phyloP scores from a whole-genome alignment of 2,113 vertebrate species.

The Psittacula cyanocephala region DNA sequence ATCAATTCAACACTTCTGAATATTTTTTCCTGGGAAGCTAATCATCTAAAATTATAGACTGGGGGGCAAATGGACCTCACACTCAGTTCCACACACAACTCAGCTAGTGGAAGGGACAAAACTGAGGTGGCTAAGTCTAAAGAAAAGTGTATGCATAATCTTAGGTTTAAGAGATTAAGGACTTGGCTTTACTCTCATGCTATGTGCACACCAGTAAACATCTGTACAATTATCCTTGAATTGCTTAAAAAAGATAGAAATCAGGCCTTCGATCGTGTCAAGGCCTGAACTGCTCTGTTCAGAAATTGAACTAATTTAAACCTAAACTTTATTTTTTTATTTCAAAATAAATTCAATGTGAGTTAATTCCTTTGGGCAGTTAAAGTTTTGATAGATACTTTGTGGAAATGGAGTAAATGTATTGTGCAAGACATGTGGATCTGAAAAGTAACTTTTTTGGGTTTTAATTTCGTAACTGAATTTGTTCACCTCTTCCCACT shows the following conservation, averaged over 20 bases:
- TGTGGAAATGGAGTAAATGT: not conserved
- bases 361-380: not conserved
- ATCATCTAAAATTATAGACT: not conserved
- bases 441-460: not conserved
- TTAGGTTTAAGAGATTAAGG: not conserved
- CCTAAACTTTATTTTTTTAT: not conserved
- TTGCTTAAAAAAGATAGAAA: not conserved
- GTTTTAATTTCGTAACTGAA: not conserved
- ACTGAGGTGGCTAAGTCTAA: not conserved
- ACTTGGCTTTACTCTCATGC: not conserved
- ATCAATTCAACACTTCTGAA: not conserved
- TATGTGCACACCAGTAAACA: not conserved
- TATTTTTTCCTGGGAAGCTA: conserved; percentile 27
- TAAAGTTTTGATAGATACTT: not conserved
- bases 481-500: not conserved
- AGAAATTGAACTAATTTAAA: not conserved
- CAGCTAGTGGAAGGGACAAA: not conserved
- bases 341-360: not conserved
- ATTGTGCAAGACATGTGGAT: not conserved
- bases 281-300: not conserved
- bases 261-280: not conserved
- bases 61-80: not conserved
- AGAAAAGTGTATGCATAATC: not conserved
- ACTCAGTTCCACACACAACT: not conserved
- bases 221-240: not conserved